phyloP scores from a whole-genome alignment of 2,113 vertebrate species.

The Sterrhoptilus dennistouni region DNA sequence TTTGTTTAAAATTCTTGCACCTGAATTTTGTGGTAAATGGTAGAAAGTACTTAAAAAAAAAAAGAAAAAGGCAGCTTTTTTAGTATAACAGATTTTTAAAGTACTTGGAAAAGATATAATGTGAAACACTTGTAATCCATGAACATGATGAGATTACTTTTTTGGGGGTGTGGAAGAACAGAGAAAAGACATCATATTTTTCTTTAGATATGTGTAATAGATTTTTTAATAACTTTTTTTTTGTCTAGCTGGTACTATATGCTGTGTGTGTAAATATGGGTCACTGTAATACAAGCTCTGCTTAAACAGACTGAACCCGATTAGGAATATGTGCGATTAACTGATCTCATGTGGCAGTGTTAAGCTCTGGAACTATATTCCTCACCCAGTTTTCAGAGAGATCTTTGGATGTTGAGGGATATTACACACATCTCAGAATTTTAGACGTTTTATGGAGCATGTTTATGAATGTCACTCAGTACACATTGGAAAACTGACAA shows the following conservation, averaged over 20 bases:
- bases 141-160: conserved; percentile 49
- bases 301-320: conserved; percentile 53
- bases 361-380: conserved; percentile 68
- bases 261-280: conserved; percentile 66
- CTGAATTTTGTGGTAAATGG: conserved; percentile 78
- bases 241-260: conserved; percentile 51
- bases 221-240: conserved; percentile 32
- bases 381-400: conserved; percentile 49
- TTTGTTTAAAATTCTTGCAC: conserved; percentile 82
- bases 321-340: conserved; percentile 46
- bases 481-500: neutral
- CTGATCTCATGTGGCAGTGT: conserved; percentile 42
- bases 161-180: conserved; percentile 36
- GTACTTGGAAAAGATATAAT: conserved; percentile 68
- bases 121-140: conserved; percentile 56
- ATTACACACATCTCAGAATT: conserved; percentile 45
- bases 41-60: conserved; percentile 50
- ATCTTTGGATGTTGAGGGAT: conserved; percentile 42
- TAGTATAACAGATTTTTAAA: conserved; percentile 74
- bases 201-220: conserved; percentile 38
- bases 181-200: conserved; percentile 48
- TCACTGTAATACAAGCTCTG: conserved; percentile 65
- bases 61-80: conserved; percentile 70
- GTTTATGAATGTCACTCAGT: neutral
- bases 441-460: conserved; percentile 37